Evolutionary conservation across 1,140 invertebrate species (phyloP).

Genomic region (Paraescarpia echinospica): DNA sequence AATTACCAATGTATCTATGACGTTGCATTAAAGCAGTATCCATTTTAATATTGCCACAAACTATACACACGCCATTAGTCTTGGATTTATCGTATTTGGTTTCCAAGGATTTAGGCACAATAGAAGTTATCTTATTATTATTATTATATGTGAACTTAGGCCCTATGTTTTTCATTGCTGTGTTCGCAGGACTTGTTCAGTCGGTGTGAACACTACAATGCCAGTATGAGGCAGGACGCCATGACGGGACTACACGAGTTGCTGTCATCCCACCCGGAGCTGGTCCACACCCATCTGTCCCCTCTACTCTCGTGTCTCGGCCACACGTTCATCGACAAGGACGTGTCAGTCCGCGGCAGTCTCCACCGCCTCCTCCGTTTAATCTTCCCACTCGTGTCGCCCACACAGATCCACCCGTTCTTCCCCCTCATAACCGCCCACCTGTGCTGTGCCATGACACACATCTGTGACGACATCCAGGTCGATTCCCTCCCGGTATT

Average conservation of each 20-base stretch:
- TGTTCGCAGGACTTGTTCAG: constrained; percentile 69
- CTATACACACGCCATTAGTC: too few species aligned
- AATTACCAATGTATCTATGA: too few species aligned
- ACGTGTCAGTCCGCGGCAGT: constrained; percentile 69
- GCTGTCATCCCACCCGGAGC: constrained; percentile 62
- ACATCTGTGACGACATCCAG: constrained; percentile 76
- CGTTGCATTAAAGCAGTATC: too few species aligned
- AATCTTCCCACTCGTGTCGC: constrained; percentile 62
- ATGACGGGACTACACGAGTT: constrained; percentile 73
- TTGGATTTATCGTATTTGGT: too few species aligned
- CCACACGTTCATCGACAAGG: constrained; percentile 71
- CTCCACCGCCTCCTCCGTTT: constrained; percentile 69
- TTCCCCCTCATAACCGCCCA: constrained; percentile 75
- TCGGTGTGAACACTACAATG: constrained; percentile 77
- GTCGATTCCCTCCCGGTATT: constrained; percentile 78
- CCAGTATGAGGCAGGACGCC: constrained; percentile 69
- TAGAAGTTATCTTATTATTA: too few species aligned
- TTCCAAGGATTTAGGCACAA: too few species aligned
- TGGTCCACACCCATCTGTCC: constrained; percentile 67
- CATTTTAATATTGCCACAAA: too few species aligned
- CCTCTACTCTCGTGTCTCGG: constrained; percentile 70
- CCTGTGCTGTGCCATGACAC: constrained; percentile 82
- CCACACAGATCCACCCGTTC: constrained; percentile 66
- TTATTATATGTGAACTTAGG: constrained; percentile 10
- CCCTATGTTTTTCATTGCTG: constrained; percentile 29